A percentile compares a stretch with the other conserved stretches of the same genome.
phyloP scores from a whole-genome alignment of 2,888 invertebrate species.

The Agonopterix heracliana region DNA sequence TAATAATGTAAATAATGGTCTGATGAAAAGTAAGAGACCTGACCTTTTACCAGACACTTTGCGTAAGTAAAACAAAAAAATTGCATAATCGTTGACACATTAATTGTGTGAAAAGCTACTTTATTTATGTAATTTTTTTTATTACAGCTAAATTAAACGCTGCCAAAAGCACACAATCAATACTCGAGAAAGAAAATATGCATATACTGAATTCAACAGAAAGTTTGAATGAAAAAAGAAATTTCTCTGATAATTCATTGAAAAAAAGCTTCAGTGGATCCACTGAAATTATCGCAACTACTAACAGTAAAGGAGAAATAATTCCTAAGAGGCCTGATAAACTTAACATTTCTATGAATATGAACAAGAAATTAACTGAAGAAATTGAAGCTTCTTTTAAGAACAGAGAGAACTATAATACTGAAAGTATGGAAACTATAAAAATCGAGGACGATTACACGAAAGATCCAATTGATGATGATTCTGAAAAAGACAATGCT shows the following conservation, averaged over 20 bases:
- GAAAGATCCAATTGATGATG: constrained; percentile 42
- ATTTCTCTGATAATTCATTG: constrained; percentile 51
- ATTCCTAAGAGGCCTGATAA: constrained; percentile 69
- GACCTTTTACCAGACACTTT: constrained; percentile 78
- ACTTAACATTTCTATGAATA: constrained; percentile 62
- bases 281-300: constrained; percentile 65
- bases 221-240: constrained; percentile 60
- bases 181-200: constrained; percentile 65
- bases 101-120: not conserved
- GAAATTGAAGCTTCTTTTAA: constrained; percentile 66
- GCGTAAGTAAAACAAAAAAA: constrained; percentile 45
- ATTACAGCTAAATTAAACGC: constrained; percentile 61
- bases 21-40: constrained; percentile 75
- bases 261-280: constrained; percentile 60
- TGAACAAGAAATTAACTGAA: constrained; percentile 69
- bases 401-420: constrained; percentile 51
- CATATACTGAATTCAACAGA: constrained; percentile 59
- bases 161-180: constrained; percentile 66
- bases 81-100: not conserved
- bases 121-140: constrained; percentile 2
- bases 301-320: constrained; percentile 67
- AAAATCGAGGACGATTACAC: constrained; percentile 60
- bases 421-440: constrained; percentile 70
- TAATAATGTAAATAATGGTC: constrained; percentile 61
- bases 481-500: constrained; percentile 78